Conservation (phyloP, 2,113 vertebrate genomes). For the Rhodinocichla rosea region DNA sequence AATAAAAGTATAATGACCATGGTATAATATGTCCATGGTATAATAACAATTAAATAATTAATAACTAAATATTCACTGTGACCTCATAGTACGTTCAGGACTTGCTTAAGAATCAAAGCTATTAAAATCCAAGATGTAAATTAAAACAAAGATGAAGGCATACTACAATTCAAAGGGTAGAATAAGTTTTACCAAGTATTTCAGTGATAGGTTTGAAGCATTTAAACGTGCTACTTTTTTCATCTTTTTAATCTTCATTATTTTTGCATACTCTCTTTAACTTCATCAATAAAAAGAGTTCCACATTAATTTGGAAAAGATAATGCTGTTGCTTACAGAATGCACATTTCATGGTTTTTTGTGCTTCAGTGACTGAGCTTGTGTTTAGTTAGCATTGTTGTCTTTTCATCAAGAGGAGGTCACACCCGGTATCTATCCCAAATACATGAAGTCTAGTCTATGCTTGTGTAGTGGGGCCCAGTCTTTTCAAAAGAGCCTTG, state of each 20-base stretch:
- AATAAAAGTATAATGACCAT: too few relatives aligned
- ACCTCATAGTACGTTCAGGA: background rate
- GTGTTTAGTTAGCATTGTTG: background rate
- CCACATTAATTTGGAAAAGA: background rate
- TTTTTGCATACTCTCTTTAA: background rate
- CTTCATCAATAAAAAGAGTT: background rate
- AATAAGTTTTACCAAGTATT: background rate
- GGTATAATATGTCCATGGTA: background rate
- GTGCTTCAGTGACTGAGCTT: background rate
- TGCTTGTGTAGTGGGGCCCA: rapidly evolving
- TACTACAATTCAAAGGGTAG: background rate
- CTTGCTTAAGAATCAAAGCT: background rate
- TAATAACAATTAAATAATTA: background rate
- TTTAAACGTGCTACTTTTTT: background rate
- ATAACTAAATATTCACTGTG: background rate
- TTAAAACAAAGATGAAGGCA: background rate
- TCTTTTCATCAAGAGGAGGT: background rate
- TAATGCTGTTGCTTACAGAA: background rate
- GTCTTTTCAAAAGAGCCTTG: background rate
- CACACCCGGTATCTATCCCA: rapidly evolving
- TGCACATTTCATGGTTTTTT: background rate
- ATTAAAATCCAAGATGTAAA: background rate
- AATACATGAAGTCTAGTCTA: background rate
- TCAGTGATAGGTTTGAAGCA: background rate
- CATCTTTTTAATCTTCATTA: background rate